These are phyloP conservation scores for Drosophila nasuta DNA, from an alignment of 1,140 invertebrate species.

Conservation along the genomic window DNA sequence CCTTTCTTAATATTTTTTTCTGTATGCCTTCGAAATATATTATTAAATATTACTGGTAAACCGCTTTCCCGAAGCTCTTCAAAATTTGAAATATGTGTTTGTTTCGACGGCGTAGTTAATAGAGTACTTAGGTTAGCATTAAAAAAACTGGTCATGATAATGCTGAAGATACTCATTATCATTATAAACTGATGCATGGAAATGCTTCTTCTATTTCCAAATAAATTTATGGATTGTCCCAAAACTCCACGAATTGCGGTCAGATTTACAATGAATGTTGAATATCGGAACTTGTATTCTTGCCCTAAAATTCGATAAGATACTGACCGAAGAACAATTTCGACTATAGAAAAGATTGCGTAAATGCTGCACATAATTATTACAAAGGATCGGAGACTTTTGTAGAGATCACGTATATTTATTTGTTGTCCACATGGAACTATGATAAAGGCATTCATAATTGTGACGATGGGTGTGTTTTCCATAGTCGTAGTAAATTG, in stretches of 20 bases:
- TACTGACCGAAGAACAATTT: conserved; percentile 10
- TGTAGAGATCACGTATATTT: conserved; percentile 16
- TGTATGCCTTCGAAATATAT: background rate
- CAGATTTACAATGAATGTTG: conserved; percentile 25
- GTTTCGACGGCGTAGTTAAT: conserved; percentile 15
- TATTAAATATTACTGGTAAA: conserved; percentile 3
- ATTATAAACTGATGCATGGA: conserved; percentile 36
- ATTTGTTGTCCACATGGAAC: conserved; percentile 30
- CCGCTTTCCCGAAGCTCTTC: conserved; percentile 38
- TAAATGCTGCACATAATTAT: conserved; percentile 25
- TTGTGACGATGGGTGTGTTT: background rate
- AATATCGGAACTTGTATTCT: background rate
- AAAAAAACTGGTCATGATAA: conserved; percentile 41
- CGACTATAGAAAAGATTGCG: conserved; percentile 9
- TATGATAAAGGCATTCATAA: conserved; percentile 8
- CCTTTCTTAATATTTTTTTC: no score
- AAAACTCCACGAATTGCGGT: conserved; percentile 39
- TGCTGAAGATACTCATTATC: conserved; percentile 32
- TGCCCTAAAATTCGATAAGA: background rate
- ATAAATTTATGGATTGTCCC: conserved; percentile 25
- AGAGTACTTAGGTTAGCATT: conserved; percentile 49
- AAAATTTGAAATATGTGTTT: conserved; percentile 16
- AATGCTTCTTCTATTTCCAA: background rate
- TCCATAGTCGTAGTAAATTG: background rate
- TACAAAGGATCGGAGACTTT: background rate